Base-by-base conservation (phyloP, 2,113 vertebrate genomes). In the Elgaria multicarinata region DNA sequence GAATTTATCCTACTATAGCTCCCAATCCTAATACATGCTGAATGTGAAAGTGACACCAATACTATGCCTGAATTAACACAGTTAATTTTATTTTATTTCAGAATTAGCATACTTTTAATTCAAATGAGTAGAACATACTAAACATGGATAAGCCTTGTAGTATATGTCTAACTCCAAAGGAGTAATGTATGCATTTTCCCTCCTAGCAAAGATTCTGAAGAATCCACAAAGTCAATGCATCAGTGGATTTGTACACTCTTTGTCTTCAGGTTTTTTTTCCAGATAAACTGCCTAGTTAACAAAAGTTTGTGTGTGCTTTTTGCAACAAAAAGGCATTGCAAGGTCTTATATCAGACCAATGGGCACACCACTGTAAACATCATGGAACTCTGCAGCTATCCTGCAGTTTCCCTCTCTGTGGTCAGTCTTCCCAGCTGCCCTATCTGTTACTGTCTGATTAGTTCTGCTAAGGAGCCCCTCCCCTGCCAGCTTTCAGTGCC, bases 401-500 rank as follows among this genome's bases (percentile, higher is more conserved):
- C 95, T 66, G 95, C 97, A 96, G 98, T 96, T 97, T 95, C 97
- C 94, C 96, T 98, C 98, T 98, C 98, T 97, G 98, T 98, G 98
- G 97, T 98, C 98, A 98, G 98, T 98, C 98, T 97, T 98, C 98
- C 99, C 98, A 99, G 98, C 99, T 99, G 98, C 98, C 98, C 99
- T 98, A 99, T 99, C 98, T 98, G 98, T 99, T 99, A 99, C 98
- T 99, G 99, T 99, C 99, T 99, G 99, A 99, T 99, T 99, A 99
- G 98, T 99, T 99, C 98, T 99, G 99, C 98, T 99, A 99, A 99
- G 98, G 98, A 99, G 98, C 99, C 98, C 99, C 98, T 98, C 99
- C 99, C 98, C 98, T 98, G 98, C 98, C 98, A 99, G 98, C 98
- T 98, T 98, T 98, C 97, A 94, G 94, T 96, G 98, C 99, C 99